Evolutionary conservation across 2,888 invertebrate genomes (phyloP).

Genomic region (Caenorhabditis afra): DNA sequence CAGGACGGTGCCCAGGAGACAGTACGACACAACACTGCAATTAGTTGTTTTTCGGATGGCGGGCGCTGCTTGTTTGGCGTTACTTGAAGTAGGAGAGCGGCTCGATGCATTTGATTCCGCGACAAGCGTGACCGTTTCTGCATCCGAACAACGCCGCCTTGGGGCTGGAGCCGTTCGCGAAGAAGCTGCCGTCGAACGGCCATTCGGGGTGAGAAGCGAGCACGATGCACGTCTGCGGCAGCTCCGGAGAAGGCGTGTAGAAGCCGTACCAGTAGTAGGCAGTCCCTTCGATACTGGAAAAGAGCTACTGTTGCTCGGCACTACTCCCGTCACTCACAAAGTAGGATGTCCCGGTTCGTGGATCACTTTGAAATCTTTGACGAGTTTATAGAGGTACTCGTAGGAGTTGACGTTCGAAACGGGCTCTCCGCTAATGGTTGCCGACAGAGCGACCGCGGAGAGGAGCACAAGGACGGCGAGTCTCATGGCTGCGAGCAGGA

Average conservation of each 20-base stretch:
- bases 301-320: neutral
- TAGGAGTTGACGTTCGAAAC: conserved; percentile 1
- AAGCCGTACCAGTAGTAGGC: conserved; percentile 36
- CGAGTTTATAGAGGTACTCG: conserved; percentile 6
- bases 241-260: conserved; percentile 27
- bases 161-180: conserved; percentile 26
- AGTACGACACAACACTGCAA: conserved; percentile 40
- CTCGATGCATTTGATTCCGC: conserved; percentile 14
- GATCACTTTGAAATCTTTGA: conserved; percentile 36
- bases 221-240: conserved; percentile 34
- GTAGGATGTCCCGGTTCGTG: conserved; percentile 38
- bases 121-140: conserved; percentile 2
- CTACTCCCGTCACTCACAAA: conserved; percentile 15
- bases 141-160: conserved; percentile 32
- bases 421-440: neutral
- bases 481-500: neutral
- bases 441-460: neutral
- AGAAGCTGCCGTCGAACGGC: conserved; percentile 35
- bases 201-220: conserved; percentile 37
- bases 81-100: conserved; percentile 28
- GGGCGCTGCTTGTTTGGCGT: neutral
- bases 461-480: conserved; percentile 1
- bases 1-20: conserved; percentile 11
- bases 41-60: too few relatives aligned
- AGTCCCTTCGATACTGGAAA: conserved; percentile 26